These are phyloP conservation scores for Lophotis ruficrista DNA, from an alignment of 2,113 vertebrate genomes.

Conservation along the genomic window DNA sequence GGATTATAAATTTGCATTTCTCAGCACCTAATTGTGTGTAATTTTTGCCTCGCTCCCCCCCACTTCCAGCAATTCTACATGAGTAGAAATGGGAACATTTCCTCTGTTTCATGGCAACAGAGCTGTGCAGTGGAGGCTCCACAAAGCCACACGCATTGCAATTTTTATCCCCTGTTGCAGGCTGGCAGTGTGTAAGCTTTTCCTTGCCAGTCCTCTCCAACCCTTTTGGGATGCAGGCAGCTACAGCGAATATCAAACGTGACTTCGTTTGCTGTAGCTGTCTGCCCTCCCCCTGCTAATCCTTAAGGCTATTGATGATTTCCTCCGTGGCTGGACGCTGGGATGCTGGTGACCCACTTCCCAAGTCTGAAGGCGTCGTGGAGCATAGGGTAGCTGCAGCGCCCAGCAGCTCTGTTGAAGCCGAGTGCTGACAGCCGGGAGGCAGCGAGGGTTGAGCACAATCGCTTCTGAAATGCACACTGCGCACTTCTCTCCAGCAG, in stretches of 20 bases:
- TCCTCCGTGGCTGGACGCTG: background rate
- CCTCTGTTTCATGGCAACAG: background rate
- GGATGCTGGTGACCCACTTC: slow-evolving; percentile 7
- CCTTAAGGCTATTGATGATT: background rate
- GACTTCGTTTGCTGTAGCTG: background rate
- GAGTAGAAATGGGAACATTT: background rate
- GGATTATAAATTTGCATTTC: background rate
- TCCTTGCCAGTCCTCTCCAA: background rate
- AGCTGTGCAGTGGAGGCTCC: background rate
- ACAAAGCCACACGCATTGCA: background rate
- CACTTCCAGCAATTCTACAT: background rate
- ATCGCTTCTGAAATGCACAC: background rate
- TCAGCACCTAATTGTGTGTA: background rate
- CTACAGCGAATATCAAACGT: background rate
- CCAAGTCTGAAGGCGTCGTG: accelerated
- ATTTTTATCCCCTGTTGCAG: background rate
- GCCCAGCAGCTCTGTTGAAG: background rate
- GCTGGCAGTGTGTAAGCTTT: background rate
- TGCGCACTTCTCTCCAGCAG: background rate
- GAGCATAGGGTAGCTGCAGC: background rate
- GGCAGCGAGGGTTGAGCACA: background rate
- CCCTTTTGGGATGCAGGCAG: background rate
- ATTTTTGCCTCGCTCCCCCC: background rate
- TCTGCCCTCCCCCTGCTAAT: background rate
- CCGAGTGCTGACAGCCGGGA: background rate